Conservation (phyloP, 2,888 invertebrate species). For the Erebia aethiops region DNA sequence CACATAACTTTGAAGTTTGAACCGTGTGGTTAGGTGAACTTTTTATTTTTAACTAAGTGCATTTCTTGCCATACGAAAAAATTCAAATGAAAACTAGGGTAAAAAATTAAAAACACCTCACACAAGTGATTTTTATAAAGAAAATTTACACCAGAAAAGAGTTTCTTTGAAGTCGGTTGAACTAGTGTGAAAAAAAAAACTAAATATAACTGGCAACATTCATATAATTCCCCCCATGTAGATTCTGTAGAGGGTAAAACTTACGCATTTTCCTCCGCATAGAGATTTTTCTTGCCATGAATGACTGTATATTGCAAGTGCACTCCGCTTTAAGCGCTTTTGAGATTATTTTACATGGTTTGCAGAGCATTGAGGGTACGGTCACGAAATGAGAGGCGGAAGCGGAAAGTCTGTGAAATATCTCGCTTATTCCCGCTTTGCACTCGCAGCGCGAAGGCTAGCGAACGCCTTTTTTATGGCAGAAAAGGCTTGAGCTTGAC, state of each 20-base stretch:
- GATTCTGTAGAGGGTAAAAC: slow-evolving; percentile 34
- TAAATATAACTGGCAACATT: slow-evolving; percentile 36
- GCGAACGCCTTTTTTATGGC: no score
- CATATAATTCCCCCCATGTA: slow-evolving; percentile 30
- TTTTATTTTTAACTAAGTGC: background rate
- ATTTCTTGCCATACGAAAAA: background rate
- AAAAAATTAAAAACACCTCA: background rate
- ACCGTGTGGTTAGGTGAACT: background rate
- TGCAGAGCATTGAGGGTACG: slow-evolving; percentile 47
- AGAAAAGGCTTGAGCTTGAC: no score
- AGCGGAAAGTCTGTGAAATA: background rate
- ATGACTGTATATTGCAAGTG: slow-evolving; percentile 49
- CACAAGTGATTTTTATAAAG: background rate
- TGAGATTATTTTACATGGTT: slow-evolving; percentile 61
- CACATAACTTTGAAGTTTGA: background rate
- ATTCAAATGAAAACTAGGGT: slow-evolving; percentile 5
- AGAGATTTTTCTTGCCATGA: slow-evolving; percentile 46
- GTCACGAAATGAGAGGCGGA: background rate
- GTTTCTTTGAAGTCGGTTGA: slow-evolving; percentile 15
- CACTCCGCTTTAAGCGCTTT: slow-evolving; percentile 46
- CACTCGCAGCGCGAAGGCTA: no score
- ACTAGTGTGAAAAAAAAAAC: slow-evolving; percentile 18
- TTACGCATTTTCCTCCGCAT: slow-evolving; percentile 43
- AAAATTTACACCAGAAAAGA: slow-evolving; percentile 8
- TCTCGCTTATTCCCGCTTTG: no score